These are phyloP conservation scores for Crotalus adamanteus DNA, from an alignment of 2,797 vertebrate species.

Conservation along the genomic window DNA sequence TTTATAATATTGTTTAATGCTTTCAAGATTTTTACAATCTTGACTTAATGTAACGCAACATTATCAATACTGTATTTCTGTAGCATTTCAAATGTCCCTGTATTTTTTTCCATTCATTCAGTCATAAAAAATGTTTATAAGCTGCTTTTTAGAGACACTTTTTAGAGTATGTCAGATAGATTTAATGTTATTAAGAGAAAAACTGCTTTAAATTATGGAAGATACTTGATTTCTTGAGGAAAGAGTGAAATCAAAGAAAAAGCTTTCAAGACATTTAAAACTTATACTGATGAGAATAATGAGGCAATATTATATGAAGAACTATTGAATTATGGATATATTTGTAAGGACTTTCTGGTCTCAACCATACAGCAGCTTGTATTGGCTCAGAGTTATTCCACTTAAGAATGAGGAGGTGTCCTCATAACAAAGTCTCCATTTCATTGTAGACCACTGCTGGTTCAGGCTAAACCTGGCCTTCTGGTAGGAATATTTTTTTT, in stretches of 20 bases:
- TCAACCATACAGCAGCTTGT: neutral
- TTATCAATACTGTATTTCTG: neutral
- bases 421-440: neutral
- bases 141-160: neutral
- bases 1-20: constrained; percentile 15
- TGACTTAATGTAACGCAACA: neutral
- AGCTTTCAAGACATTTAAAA: neutral
- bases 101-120: neutral
- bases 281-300: neutral
- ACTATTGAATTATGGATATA: neutral
- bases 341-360: neutral
- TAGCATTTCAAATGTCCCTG: neutral
- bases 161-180: neutral
- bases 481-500: neutral
- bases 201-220: neutral
- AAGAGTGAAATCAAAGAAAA: neutral
- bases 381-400: neutral
- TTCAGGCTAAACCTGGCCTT: neutral
- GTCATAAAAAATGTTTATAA: neutral
- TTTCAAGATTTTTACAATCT: constrained; percentile 7
- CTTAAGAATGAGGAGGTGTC: neutral
- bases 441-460: neutral
- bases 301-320: neutral
- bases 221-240: neutral
- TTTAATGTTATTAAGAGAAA: neutral